Base-by-base conservation (phyloP, 2,797 vertebrate species). In the Coccyzus lansbergi region DNA sequence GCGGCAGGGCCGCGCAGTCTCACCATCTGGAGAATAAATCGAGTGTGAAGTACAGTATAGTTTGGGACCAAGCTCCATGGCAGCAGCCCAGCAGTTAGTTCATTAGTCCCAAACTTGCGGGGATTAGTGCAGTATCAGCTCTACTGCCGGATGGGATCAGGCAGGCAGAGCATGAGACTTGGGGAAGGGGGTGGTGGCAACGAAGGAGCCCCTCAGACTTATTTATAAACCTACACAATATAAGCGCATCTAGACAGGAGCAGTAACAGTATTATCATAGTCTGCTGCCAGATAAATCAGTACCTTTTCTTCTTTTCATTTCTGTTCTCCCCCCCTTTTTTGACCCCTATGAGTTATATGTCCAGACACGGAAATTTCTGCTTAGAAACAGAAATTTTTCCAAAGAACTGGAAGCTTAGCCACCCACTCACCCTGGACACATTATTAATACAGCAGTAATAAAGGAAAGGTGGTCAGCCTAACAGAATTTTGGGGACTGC, bases 21-120 rank as follows among this genome's bases (percentile, higher is more conserved):
- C 97, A 98, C 99, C 99, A 99, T 99, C 99, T 99, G 99, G 99
- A 99, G 99, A 99, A 98, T 99, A 99, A 99, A 99, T 99, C 98
- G 99, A 99, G 99, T 99, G 99, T 99, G 99, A 99, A 99, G 99
- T 99, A 99, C 99, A 99, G 99, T 99, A 99, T 98, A 99, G 99
- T 99, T 99, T 98, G 98, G 98, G 99, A 99, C 98, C 98, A 99
- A 98, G 98, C 98, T 99, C 99, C 98, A 98, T 99, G 98, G 99
- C 98, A 96, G 98, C 98, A 97, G 98, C 99, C 98, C 99, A 99
- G 99, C 99, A 98, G 99, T 99, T 98, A 99, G 98, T 99, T 99
- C 99, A 99, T 99, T 99, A 99, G 98, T 98, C 99, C 98, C 99
- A 99, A 99, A 99, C 99, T 99, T 99, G 98, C 89, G 97, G 98